phyloP scores from a whole-genome alignment of 2,888 invertebrate species.

The Parnassius mnemosyne region DNA sequence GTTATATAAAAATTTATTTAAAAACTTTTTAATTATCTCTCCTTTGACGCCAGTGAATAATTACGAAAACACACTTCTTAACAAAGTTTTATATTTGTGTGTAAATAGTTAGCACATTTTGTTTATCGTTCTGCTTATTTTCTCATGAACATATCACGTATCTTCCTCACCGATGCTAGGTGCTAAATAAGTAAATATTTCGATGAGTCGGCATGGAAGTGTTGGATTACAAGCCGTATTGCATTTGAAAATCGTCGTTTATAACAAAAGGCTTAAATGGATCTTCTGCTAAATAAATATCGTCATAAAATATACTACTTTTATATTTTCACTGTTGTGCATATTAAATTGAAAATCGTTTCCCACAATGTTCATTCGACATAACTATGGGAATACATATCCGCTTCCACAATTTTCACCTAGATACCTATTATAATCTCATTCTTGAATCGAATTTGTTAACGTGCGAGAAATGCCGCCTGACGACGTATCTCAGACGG shows the following conservation, averaged over 20 bases:
- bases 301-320: neutral
- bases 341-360: conserved; percentile 26
- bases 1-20: too few species aligned
- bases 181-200: conserved; percentile 35
- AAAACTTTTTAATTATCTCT: too few species aligned
- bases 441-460: conserved; percentile 68
- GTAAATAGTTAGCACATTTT: conserved; percentile 2
- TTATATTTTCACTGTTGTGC: conserved; percentile 4
- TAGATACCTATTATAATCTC: conserved; percentile 57
- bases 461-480: conserved; percentile 65
- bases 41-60: neutral
- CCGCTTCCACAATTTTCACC: conserved; percentile 48
- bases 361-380: conserved; percentile 31
- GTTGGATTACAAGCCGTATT: conserved; percentile 25
- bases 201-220: conserved; percentile 36
- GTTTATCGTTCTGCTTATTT: conserved; percentile 36
- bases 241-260: neutral
- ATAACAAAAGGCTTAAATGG: neutral
- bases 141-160: conserved; percentile 43
- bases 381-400: conserved; percentile 33
- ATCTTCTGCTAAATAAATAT: neutral
- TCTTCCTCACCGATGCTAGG: conserved; percentile 29
- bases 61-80: neutral
- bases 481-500: conserved; percentile 52
- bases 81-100: neutral